Conservation (phyloP, 2,113 vertebrate species). For the Coreoperca whiteheadi region DNA sequence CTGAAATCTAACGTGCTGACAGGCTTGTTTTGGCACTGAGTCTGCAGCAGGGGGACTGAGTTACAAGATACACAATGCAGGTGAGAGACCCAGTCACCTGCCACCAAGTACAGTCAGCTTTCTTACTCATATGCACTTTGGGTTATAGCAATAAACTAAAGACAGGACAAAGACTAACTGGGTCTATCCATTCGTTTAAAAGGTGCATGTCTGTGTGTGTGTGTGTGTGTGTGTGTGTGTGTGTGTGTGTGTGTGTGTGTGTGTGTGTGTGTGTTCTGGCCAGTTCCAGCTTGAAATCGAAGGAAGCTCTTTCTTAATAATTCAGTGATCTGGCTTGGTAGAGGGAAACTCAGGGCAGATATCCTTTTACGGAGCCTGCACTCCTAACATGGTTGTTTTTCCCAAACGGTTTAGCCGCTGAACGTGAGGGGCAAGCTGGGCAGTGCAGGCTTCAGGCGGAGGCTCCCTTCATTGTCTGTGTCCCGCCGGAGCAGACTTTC, state of each 20-base stretch:
- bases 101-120: not conserved
- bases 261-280: conserved; percentile 16
- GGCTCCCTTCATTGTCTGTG: conserved; percentile 31
- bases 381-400: conserved; percentile 63
- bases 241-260: conserved; percentile 4
- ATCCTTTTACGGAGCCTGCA: conserved; percentile 66
- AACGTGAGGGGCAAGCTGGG: conserved; percentile 32
- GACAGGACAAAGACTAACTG: not conserved
- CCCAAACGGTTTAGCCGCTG: conserved; percentile 54
- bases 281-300: conserved; percentile 63
- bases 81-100: conserved; percentile 31
- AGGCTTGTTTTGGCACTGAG: conserved; percentile 24
- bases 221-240: not conserved
- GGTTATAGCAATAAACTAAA: conserved; percentile 34
- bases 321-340: conserved; percentile 80
- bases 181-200: conserved; percentile 27
- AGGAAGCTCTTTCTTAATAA: conserved; percentile 80
- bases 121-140: conserved; percentile 2
- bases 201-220: not conserved
- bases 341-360: conserved; percentile 53
- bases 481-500: conserved; percentile 56
- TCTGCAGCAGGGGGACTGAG: conserved; percentile 23
- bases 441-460: conserved; percentile 15
- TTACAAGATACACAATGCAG: conserved; percentile 32
- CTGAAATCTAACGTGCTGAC: conserved; percentile 48